Conservation (phyloP, 53 echinoderm and acorn worm genomes). For the Crossaster papposus region DNA sequence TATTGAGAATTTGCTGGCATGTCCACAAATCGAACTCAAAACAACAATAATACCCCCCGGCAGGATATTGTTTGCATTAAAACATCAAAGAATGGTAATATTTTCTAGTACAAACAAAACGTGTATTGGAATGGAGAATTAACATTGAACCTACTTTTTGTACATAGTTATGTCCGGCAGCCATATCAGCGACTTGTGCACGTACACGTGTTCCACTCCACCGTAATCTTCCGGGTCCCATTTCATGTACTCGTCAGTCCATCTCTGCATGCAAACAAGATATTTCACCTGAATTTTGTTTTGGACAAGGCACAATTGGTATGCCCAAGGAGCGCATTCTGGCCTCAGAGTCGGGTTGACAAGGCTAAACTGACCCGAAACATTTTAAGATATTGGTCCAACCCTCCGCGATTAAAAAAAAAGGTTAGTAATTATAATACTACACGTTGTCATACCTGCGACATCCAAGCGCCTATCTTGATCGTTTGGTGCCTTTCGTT, state of each 20-base stretch:
- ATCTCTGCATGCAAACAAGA: slow-evolving; percentile 25
- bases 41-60: too few relatives aligned
- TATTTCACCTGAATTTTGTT: too few relatives aligned
- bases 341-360: too few relatives aligned
- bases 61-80: too few relatives aligned
- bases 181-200: slow-evolving; percentile 52
- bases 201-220: slow-evolving; percentile 5
- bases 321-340: too few relatives aligned
- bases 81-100: neutral
- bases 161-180: slow-evolving; percentile 58
- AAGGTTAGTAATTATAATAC: too few relatives aligned
- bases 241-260: slow-evolving; percentile 39
- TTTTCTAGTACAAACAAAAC: neutral
- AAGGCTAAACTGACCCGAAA: neutral
- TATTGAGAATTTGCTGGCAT: too few relatives aligned
- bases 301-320: neutral
- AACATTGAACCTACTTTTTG: slow-evolving; percentile 53
- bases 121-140: neutral
- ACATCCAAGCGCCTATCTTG: slow-evolving; percentile 9
- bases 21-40: too few relatives aligned
- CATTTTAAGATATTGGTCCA: too few relatives aligned
- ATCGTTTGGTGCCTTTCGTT: slow-evolving; percentile 54
- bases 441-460: slow-evolving; percentile 50
- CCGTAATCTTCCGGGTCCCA: slow-evolving; percentile 34
- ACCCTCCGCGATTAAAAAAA: too few relatives aligned